Evolutionary conservation across 2,888 invertebrate species (phyloP).

Genomic region (Sialis lutaria): DNA sequence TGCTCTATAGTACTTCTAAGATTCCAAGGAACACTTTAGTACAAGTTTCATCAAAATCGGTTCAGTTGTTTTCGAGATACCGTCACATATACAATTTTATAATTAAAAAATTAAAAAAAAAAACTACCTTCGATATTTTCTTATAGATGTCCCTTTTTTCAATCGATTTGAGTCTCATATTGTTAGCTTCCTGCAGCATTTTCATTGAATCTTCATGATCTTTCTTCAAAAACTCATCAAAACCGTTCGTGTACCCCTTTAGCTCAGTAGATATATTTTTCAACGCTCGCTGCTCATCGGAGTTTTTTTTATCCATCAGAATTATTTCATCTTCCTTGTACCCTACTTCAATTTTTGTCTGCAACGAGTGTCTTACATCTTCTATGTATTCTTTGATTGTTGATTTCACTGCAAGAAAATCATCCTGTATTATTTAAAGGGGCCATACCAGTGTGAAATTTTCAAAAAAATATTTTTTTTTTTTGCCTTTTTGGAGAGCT

Average conservation of each 20-base stretch:
- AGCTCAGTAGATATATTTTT: slow-evolving; percentile 28
- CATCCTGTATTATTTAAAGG: no score
- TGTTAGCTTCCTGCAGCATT: slow-evolving; percentile 32
- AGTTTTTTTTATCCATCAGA: slow-evolving; percentile 34
- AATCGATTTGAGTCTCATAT: slow-evolving; percentile 23
- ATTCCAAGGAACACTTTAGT: no score
- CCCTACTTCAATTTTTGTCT: slow-evolving; percentile 24
- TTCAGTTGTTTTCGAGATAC: no score
- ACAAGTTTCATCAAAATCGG: no score
- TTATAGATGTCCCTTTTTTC: slow-evolving; percentile 27
- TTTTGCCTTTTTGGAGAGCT: no score
- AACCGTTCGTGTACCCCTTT: slow-evolving; percentile 32
- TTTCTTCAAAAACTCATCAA: slow-evolving; percentile 39
- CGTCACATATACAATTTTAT: no score
- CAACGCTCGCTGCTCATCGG: slow-evolving; percentile 32
- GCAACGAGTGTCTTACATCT: slow-evolving; percentile 24
- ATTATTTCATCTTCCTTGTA: slow-evolving; percentile 28
- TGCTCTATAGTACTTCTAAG: no score
- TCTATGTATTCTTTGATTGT: slow-evolving; percentile 37
- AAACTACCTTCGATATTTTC: slow-evolving; percentile 24
- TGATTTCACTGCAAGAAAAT: slow-evolving; percentile 21
- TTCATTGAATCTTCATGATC: slow-evolving; percentile 42
- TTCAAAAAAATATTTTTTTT: no score
- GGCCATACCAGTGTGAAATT: no score
- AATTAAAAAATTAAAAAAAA: slow-evolving; percentile 14